Percentiles rank a stretch among this genome's conserved stretches.
phyloP scores from a whole-genome alignment of 2,797 vertebrate genomes.

The Scyliorhinus canicula region DNA sequence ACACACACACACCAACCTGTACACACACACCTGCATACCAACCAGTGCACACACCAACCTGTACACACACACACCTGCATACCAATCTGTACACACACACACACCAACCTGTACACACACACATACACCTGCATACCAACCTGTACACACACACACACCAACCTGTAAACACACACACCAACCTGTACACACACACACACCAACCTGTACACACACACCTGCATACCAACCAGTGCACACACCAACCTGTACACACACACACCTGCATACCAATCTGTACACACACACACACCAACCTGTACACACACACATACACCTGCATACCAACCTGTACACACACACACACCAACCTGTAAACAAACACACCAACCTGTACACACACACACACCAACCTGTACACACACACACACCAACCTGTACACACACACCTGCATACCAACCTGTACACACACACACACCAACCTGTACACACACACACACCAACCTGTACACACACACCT shows the following conservation, averaged over 20 bases:
- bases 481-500: no score
- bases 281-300: no score
- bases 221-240: neutral
- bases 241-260: neutral
- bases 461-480: no score
- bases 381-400: no score
- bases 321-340: no score
- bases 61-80: neutral
- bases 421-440: no score
- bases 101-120: neutral
- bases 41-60: neutral
- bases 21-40: neutral
- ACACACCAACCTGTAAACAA: no score
- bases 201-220: neutral
- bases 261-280: fast-evolving
- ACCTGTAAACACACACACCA: neutral
- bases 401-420: no score
- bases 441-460: no score
- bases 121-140: neutral
- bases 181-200: neutral
- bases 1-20: neutral
- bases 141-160: fast-evolving
- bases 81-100: neutral
- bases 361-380: neutral
- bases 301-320: no score